Base-by-base conservation (phyloP, 2,797 vertebrate species). In the Gambelia wislizenii region DNA sequence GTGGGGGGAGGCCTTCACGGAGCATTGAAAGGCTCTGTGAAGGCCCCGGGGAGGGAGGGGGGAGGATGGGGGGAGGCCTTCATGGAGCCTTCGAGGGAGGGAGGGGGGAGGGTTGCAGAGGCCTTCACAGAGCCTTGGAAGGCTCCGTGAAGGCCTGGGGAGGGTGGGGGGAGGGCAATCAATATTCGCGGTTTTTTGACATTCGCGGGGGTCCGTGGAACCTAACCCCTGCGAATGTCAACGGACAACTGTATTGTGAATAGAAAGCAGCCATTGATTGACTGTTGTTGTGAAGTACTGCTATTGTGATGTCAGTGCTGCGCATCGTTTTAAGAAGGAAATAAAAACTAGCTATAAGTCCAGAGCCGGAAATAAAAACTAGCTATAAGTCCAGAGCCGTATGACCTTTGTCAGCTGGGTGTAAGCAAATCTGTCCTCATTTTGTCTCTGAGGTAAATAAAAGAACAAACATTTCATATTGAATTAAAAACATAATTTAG, bases 251-350 rank as follows among this genome's bases (percentile, higher is more conserved):
- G 10, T 67, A 67, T 36, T 44, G 6, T 52, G 42, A 83, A 78
- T 44, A 67, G 72, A n/a, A 49, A 86, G 80, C 1, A 14, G 16
- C 44, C 0, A 0, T 47, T 0, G 0, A 39, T 3, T 39, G 33
- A 0, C 0, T 76, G 44, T 27, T 69, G 39, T 44, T 88, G 42
- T 36, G 20, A 76, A 84, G 4, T 6, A 4, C 10, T 5, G 3
- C 54, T 61, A 9, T 84, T 77, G 20, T 75, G 33, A 6, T 79
- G 47, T 22, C 33, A 61, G n/a, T 27, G 39, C 12, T 18, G 1
- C 27, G 36, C 27, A 33, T 22, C 36, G 74, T 5, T 44, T 36
- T 36, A 54, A 14, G 70, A 36, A 47, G 39, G 39, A 52, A 44
- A 22, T 13, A 79, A 44, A 47, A 36, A 49, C 6, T 61, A 67